These are phyloP conservation scores for Polymixis flavicincta DNA, from an alignment of 2,888 invertebrate genomes.

Conservation along the genomic window DNA sequence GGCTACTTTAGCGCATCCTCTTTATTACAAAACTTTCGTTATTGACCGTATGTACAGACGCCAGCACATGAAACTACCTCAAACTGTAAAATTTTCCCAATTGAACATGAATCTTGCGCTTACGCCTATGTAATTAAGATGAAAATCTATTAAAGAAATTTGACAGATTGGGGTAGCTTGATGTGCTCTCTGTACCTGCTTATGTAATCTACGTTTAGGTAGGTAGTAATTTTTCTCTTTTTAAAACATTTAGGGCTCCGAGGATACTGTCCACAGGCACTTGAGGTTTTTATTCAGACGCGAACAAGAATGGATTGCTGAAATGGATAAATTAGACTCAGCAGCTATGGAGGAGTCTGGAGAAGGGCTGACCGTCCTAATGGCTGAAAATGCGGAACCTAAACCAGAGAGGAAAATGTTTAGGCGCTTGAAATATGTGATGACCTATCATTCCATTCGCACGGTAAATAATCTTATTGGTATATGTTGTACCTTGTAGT, in stretches of 20 bases:
- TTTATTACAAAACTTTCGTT: background rate
- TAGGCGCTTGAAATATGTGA: constrained; percentile 81
- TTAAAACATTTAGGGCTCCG: constrained; percentile 81
- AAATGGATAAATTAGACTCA: constrained; percentile 71
- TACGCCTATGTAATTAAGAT: too few relatives aligned
- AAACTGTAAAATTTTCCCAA: too few relatives aligned
- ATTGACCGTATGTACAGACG: background rate
- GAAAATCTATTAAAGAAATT: too few relatives aligned
- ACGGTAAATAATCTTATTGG: constrained; percentile 72
- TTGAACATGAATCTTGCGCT: too few relatives aligned
- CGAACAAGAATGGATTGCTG: constrained; percentile 78
- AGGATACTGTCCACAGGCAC: constrained; percentile 86
- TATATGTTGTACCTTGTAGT: background rate
- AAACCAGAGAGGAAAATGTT: constrained; percentile 78
- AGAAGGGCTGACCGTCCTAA: constrained; percentile 58
- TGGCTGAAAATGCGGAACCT: constrained; percentile 63
- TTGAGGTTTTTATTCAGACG: constrained; percentile 80
- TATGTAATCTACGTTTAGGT: constrained; percentile 64
- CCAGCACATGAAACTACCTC: too few relatives aligned
- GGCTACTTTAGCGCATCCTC: too few relatives aligned
- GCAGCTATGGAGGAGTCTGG: constrained; percentile 63
- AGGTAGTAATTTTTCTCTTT: background rate
- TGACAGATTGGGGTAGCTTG: too few relatives aligned
- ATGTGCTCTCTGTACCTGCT: too few relatives aligned
- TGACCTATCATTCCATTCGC: constrained; percentile 86